phyloP scores from a whole-genome alignment of 2,113 vertebrate species.

The Pachyramphus minor region DNA sequence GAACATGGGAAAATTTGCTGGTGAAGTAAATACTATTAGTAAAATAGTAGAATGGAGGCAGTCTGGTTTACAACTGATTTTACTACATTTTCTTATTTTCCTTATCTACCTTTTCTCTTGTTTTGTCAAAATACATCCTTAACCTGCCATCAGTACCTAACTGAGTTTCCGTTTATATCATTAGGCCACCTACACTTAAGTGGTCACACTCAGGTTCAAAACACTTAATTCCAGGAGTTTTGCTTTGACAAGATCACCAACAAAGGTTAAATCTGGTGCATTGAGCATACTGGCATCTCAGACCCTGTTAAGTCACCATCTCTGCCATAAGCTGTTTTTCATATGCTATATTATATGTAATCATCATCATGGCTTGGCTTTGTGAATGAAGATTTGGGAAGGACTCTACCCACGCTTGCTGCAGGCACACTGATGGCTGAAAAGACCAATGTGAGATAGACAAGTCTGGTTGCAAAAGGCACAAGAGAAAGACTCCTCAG shows the following conservation, averaged over 20 bases:
- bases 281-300: background rate
- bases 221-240: background rate
- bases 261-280: background rate
- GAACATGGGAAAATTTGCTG: background rate
- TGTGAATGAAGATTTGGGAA: no score
- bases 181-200: background rate
- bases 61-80: background rate
- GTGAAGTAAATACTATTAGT: background rate
- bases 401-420: no score
- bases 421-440: no score
- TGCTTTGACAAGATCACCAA: background rate
- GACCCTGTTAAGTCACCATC: background rate
- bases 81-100: background rate
- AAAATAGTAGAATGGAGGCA: background rate
- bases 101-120: background rate
- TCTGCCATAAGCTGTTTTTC: background rate
- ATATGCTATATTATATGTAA: background rate
- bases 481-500: no score
- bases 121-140: background rate
- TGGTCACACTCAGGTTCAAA: background rate
- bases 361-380: no score
- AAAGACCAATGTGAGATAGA: no score
- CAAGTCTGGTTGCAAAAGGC: no score
- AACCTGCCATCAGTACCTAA: background rate
- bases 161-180: background rate